Conservation (phyloP, 1,140 invertebrate species). For the Yoshiicerus persimilis region DNA sequence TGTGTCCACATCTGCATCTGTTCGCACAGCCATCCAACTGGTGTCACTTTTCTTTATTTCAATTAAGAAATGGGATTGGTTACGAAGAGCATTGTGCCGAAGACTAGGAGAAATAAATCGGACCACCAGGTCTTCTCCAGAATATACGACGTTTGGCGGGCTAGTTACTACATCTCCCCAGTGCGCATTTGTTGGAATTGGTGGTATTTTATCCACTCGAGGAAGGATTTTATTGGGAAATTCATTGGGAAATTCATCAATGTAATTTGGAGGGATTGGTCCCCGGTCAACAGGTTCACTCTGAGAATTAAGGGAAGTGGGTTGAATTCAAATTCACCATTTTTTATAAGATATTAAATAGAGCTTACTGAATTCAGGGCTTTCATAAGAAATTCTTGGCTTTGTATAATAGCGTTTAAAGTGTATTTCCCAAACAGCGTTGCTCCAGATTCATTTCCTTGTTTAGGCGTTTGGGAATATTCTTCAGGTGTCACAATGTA, state of each 20-base stretch:
- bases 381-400: background rate
- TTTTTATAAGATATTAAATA: background rate
- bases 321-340: background rate
- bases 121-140: background rate
- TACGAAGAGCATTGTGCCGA: constrained; percentile 4
- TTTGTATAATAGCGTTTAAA: background rate
- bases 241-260: background rate
- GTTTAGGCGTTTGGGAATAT: background rate
- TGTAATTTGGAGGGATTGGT: constrained; percentile 11
- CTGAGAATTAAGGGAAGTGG: background rate
- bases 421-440: constrained; percentile 15
- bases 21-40: background rate
- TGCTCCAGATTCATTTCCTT: background rate
- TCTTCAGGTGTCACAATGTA: constrained; percentile 28
- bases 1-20: constrained; percentile 31
- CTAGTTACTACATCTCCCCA: background rate
- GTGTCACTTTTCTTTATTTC: background rate
- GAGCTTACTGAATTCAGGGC: no score
- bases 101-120: background rate
- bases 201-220: background rate
- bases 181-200: background rate
- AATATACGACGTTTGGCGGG: background rate
- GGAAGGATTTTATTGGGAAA: background rate
- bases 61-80: background rate
- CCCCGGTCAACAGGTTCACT: background rate